phyloP scores from a whole-genome alignment of 2,888 invertebrate species.

The Proisotoma minuta region DNA sequence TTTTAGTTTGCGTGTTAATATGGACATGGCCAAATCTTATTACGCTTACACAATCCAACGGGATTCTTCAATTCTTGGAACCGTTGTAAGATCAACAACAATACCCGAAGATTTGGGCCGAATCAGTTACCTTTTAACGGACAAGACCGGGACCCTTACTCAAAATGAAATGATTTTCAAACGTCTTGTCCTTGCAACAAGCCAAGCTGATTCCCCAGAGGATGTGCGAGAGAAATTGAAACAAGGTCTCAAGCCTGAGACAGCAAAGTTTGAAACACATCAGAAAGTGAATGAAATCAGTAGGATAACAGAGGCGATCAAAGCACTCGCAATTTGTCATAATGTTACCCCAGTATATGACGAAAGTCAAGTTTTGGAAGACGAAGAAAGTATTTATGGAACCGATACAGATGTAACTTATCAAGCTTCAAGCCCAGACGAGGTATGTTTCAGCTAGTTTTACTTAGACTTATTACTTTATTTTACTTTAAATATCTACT shows the following conservation, averaged over 20 bases:
- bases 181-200: constrained; percentile 53
- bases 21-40: constrained; percentile 97
- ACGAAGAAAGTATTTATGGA: constrained; percentile 40
- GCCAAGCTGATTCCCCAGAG: constrained; percentile 35
- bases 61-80: constrained; percentile 87
- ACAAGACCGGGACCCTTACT: constrained; percentile 97
- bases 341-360: constrained; percentile 98
- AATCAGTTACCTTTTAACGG: constrained; percentile 91
- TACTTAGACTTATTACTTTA: not conserved
- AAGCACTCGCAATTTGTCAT: constrained; percentile 93
- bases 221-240: constrained; percentile 40
- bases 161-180: constrained; percentile 99
- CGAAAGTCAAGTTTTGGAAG: constrained; percentile 48
- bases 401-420: constrained; percentile 53
- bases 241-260: constrained; percentile 28
- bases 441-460: constrained; percentile 52
- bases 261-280: constrained; percentile 13
- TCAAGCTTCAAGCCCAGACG: constrained; percentile 72
- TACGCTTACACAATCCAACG: constrained; percentile 95
- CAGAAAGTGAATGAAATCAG: constrained; percentile 39
- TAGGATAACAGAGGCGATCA: constrained; percentile 76
- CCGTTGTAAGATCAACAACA: constrained; percentile 92
- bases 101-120: constrained; percentile 97
- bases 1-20: constrained; percentile 91
- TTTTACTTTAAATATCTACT: constrained; percentile 12